A percentile compares a stretch with the other conserved stretches of the same genome.
phyloP scores from a whole-genome alignment of 2,113 vertebrate genomes.

The Ciconia boyciana region DNA sequence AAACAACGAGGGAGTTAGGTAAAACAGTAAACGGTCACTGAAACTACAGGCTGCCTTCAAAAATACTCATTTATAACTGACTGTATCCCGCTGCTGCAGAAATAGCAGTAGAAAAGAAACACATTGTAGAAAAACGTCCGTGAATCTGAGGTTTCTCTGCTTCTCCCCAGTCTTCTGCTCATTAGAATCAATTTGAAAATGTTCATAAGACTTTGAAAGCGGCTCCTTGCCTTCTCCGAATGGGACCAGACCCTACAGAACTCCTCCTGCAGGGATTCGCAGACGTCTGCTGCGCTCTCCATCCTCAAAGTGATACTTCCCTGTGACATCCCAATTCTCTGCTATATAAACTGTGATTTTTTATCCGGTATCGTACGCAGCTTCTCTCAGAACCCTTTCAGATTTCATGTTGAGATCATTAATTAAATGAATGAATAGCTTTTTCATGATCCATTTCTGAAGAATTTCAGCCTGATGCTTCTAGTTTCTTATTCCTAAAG shows the following conservation, averaged over 20 bases:
- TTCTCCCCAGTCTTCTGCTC: background rate
- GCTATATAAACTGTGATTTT: background rate
- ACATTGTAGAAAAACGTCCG: fast-evolving
- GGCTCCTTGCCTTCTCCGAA: background rate
- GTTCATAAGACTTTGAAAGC: background rate
- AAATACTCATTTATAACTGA: background rate
- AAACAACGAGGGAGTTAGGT: fast-evolving
- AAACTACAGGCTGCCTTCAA: background rate
- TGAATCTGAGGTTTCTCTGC: background rate
- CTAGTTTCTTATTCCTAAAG: background rate
- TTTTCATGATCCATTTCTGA: background rate
- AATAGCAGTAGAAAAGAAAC: fast-evolving
- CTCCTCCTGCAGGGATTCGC: background rate
- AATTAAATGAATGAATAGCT: constrained; percentile 2
- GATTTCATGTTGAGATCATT: background rate
- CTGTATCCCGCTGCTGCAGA: background rate
- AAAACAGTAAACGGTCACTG: background rate
- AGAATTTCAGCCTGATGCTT: background rate
- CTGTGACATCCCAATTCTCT: background rate
- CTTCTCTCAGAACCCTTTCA: background rate
- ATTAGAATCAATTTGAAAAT: background rate
- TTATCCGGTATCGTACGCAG: fast-evolving
- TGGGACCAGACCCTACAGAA: background rate
- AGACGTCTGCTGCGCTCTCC: background rate
- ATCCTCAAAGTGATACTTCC: background rate